Base-by-base conservation (phyloP, 2,797 vertebrate species). In the Chelonia mydas region DNA sequence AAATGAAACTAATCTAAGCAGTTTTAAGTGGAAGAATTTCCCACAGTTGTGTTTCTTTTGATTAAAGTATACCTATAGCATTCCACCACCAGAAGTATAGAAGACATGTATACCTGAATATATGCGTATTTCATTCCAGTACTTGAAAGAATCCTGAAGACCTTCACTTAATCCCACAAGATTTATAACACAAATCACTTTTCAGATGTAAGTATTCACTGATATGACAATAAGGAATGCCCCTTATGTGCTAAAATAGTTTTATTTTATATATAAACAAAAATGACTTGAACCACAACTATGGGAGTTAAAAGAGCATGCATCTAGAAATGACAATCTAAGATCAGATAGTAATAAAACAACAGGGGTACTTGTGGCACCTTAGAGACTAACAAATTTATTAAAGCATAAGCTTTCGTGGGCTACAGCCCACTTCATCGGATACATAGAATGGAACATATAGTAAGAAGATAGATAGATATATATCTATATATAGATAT, bases 201-300 rank as follows among this genome's bases (percentile, higher is more conserved):
- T 89, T 83, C 78, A 94, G 74, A 91, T 82, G 84, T 27, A 78
- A 17, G 28, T 31, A 61, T 80, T 94, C 61, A 33, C 13, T 82
- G 41, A 33, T 49, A 86, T 49, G 53, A 65, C 55, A 78, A 10
- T 19, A 90, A 79, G 55, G 85, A 37, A 92, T 86, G 25, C 5
- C 31, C 2, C 0, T 77, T 86, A 53, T 25, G 65, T 84, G 59
- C 76, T 50, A 81, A 76, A 25, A 16, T 81, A 15, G 28, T 79
- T 3, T 80, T 86, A 77, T 27, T 95, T 28, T 76, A 74, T 84
- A n/a, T 27, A 41, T 87, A 94, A 94, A 89, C 81, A 96, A 86
- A 87, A 93, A 89, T 81, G 89, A 91, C 55, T 37, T 94, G 37
- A 94, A 61, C 82, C 72, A 89, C 82, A 92, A 95, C 77, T 50